A percentile compares a stretch with the other conserved stretches of the same genome.
Conservation (phyloP, 2,888 invertebrate genomes). For the Lycophotia porphyrea region DNA sequence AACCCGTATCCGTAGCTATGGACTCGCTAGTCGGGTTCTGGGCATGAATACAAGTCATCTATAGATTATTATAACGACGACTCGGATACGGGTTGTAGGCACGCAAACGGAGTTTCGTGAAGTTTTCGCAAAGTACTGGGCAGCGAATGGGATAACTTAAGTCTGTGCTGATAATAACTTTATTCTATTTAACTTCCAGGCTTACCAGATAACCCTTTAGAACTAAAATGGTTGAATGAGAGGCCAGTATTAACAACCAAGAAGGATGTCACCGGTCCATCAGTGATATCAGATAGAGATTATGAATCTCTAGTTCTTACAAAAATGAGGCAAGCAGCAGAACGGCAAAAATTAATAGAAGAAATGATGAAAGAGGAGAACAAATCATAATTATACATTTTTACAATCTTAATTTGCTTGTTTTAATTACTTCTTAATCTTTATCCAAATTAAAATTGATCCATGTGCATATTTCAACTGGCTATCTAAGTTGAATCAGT, state of each 20-base stretch:
- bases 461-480: background rate
- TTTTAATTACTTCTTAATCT: background rate
- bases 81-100: no score
- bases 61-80: no score
- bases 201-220: conserved; percentile 92
- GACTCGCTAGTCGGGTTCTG: no score
- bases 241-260: conserved; percentile 83
- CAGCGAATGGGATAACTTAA: no score
- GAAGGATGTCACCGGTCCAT: conserved; percentile 75
- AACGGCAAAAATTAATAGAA: conserved; percentile 94
- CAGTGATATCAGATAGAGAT: conserved; percentile 92
- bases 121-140: no score
- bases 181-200: conserved; percentile 82
- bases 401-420: conserved; percentile 5
- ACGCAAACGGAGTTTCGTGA: no score
- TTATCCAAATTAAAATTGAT: background rate
- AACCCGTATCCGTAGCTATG: no score
- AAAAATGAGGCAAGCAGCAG: conserved; percentile 96
- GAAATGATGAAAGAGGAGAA: conserved; percentile 91
- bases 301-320: conserved; percentile 95
- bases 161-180: background rate
- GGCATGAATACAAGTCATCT: no score
- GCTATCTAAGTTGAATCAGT: background rate
- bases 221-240: conserved; percentile 92
- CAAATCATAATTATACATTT: conserved; percentile 44